Evolutionary conservation across 2,113 vertebrate species (phyloP), one percentile per base, ranked within the genome.

Genomic region (Ailurus styani): DNA sequence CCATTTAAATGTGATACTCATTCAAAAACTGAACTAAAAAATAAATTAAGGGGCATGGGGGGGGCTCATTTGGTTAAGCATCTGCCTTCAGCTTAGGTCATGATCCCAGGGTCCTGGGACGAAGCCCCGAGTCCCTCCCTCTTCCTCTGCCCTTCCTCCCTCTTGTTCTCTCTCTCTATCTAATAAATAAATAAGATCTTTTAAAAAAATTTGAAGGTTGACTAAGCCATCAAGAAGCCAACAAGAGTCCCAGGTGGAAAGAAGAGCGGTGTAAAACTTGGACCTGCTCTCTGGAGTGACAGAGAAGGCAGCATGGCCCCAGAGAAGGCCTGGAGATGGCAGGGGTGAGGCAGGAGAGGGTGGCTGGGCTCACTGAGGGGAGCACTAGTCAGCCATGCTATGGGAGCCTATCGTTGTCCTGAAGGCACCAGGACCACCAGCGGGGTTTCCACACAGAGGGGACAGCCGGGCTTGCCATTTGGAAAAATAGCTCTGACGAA

Each of bases 121-220:
- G 6, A 31, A 34, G 62, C 31, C 62, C 62, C 62, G 7, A 31
- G 6, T 34, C 14, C 14, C 31, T 34, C 62, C 31, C 14, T 64
- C 29, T 64, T 29, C 29, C 13, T 64, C 62, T 64, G 14, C 29
- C 29, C 29, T 31, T 66, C 31, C 27, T 31, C 62, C 62, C 3
- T 5, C 62, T 66, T 3, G 31, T 66, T 6, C 62, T 64, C 12
- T 64, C 29, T 64, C 29, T 64, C 25, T 29, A 12, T 15, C 25
- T 64, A 34, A 66, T 34, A 66, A 66, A 66, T 66, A 66, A 34
- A 66, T 34, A 34, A 66, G 34, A 17, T 64, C 62, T 66, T 68
- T 2, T 2, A 11, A n/a, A 68, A n/a, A 34, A 57, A 72, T 3
- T 8, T 0, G 6, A 77, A 50, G 4, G 0, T 50, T 77, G 15